These are phyloP conservation scores for Indicator maculatus DNA, from an alignment of 2,113 vertebrate species.

Conservation along the genomic window DNA sequence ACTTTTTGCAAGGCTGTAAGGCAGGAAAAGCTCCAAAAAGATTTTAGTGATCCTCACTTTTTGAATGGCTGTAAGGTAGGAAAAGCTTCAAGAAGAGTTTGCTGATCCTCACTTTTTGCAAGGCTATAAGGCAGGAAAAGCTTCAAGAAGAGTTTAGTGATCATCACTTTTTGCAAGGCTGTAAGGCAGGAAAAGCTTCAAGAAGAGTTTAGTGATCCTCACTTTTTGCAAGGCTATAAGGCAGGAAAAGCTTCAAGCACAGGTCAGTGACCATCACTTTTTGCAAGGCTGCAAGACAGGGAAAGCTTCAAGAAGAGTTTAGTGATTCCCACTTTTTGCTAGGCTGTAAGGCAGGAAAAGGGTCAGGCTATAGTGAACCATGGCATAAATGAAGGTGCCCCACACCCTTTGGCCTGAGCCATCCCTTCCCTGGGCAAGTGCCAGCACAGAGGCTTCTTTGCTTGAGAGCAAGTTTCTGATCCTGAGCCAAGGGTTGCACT, in stretches of 20 bases:
- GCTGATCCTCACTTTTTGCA: accelerated
- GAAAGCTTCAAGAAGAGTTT: neutral
- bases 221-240: too few species aligned
- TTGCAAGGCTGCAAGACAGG: too few species aligned
- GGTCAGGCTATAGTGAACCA: neutral
- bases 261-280: too few species aligned
- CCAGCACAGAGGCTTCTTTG: neutral
- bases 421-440: neutral
- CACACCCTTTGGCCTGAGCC: neutral
- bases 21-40: too few species aligned
- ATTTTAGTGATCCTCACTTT: too few species aligned
- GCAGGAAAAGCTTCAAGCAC: too few species aligned
- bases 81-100: neutral
- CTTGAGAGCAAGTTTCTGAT: neutral
- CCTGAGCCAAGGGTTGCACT: accelerated
- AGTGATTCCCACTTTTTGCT: accelerated
- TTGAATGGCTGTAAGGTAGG: too few species aligned
- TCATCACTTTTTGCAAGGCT: too few species aligned
- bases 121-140: neutral
- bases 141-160: too few species aligned
- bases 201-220: too few species aligned
- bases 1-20: too few species aligned
- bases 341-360: neutral
- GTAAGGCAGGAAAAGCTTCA: too few species aligned
- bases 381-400: neutral